These are phyloP conservation scores for Galbula dea DNA, from an alignment of 2,113 vertebrate genomes.

Conservation along the genomic window DNA sequence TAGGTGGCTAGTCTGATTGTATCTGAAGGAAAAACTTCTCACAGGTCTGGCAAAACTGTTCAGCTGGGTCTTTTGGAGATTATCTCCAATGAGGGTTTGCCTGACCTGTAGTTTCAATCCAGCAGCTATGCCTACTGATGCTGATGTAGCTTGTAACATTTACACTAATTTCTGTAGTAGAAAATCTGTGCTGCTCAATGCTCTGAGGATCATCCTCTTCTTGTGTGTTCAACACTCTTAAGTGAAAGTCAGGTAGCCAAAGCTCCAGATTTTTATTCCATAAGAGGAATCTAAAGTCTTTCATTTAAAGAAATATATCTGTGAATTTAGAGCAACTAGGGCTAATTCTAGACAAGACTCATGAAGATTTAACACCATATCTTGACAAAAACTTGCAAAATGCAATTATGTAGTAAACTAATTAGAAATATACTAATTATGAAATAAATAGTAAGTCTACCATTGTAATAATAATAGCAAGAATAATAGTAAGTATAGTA, in stretches of 20 bases:
- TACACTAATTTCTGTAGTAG: neutral
- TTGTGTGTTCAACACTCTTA: neutral
- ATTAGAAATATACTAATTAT: neutral
- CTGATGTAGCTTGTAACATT: neutral
- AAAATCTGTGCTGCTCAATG: neutral
- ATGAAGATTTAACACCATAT: neutral
- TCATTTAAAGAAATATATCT: neutral
- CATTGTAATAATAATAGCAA: neutral
- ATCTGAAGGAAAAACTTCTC: neutral
- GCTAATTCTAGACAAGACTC: neutral
- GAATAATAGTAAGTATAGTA: neutral
- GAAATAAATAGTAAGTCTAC: neutral
- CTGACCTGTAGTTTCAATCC: neutral
- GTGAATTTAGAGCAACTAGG: neutral
- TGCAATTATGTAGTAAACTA: neutral
- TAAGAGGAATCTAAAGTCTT: neutral
- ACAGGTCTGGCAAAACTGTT: neutral
- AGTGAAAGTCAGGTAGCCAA: neutral
- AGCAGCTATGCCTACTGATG: neutral
- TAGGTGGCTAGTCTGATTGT: neutral
- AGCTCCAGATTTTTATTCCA: neutral
- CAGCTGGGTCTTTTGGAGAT: neutral
- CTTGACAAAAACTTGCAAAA: neutral
- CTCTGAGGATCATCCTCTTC: neutral
- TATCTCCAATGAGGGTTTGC: neutral